Evolutionary conservation across 1,140 invertebrate genomes (phyloP).

Genomic region (Bombus superbus): DNA sequence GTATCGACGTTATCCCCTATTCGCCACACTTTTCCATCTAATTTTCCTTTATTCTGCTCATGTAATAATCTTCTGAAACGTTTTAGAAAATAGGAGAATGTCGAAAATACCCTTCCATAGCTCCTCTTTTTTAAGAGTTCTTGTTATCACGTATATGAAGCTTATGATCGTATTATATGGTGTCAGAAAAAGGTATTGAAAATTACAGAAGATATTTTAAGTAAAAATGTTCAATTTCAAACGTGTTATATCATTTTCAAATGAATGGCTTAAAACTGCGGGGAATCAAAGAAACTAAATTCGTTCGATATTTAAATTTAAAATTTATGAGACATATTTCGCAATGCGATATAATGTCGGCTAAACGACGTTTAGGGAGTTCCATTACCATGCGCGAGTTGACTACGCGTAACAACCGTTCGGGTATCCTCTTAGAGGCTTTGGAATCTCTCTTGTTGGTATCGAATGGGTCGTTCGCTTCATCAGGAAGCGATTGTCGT

Average conservation of each 20-base stretch:
- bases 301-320: neutral
- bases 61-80: neutral
- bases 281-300: neutral
- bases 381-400: neutral
- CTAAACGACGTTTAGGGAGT: neutral
- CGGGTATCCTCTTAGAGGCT: constrained; percentile 10
- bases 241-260: neutral
- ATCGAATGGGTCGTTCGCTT: constrained; percentile 64
- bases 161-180: neutral
- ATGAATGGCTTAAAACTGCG: no score
- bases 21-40: no score
- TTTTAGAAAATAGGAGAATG: neutral
- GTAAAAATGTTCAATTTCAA: neutral
- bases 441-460: constrained; percentile 22
- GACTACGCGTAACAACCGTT: constrained; percentile 1
- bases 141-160: neutral
- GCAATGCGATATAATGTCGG: neutral
- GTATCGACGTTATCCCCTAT: no score
- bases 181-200: neutral
- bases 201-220: neutral
- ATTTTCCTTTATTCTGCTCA: neutral
- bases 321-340: neutral
- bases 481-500: constrained; percentile 69
- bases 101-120: neutral
- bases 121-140: neutral